phyloP scores from a whole-genome alignment of 2,888 invertebrate species.

The Drosophila nr. perissopoda region DNA sequence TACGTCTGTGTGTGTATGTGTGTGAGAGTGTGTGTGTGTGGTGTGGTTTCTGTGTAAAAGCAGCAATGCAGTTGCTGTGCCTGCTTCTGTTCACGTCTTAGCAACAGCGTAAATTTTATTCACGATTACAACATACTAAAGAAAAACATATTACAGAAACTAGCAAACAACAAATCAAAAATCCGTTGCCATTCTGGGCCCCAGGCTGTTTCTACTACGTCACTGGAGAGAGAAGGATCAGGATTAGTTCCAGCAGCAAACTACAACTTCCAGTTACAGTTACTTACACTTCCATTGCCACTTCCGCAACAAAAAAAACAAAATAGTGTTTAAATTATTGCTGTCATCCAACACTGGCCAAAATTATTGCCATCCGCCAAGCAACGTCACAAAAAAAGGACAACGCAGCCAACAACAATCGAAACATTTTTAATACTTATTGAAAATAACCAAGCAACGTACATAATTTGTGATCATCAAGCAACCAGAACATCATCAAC shows the following conservation, averaged over 20 bases:
- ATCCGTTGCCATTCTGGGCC: conserved; percentile 35
- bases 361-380: conserved; percentile 49
- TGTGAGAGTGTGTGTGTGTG: conserved; percentile 9
- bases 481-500: conserved; percentile 1
- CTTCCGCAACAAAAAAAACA: conserved; percentile 34
- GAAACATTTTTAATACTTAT: not conserved
- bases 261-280: conserved; percentile 48
- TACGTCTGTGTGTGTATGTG: conserved; percentile 31
- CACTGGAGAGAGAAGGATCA: conserved; percentile 11
- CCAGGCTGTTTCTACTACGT: conserved; percentile 32
- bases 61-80: conserved; percentile 37
- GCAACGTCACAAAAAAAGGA: conserved; percentile 34
- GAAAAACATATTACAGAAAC: conserved; percentile 59
- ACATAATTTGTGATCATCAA: conserved; percentile 30
- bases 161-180: conserved; percentile 24
- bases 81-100: conserved; percentile 67
- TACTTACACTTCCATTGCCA: conserved; percentile 55
- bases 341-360: conserved; percentile 38
- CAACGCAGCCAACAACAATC: conserved; percentile 39
- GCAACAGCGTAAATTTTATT: conserved; percentile 70
- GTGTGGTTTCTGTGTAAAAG: conserved; percentile 14
- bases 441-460: not conserved
- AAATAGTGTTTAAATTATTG: conserved; percentile 8
- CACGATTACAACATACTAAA: conserved; percentile 76
- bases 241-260: conserved; percentile 12